Conservation (phyloP, 2,113 vertebrate species). For the Perca schrenkii region DNA sequence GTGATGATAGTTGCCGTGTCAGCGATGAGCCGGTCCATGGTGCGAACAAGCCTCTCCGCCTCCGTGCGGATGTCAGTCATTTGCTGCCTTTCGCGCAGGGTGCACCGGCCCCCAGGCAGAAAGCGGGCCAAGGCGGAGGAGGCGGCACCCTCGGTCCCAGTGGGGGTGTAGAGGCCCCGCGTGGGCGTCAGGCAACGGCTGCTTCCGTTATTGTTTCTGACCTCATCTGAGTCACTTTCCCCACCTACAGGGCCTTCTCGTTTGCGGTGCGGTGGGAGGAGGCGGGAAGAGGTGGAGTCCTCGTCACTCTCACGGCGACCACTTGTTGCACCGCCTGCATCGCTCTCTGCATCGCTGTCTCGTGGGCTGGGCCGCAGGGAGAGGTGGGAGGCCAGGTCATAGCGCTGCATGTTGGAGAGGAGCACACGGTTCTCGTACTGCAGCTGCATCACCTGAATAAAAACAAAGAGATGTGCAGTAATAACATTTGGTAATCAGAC, state of each 20-base stretch:
- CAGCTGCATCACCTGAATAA: slow-evolving; percentile 93
- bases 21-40: slow-evolving; percentile 95
- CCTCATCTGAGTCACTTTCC: slow-evolving; percentile 96
- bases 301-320: slow-evolving; percentile 94
- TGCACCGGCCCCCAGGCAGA: slow-evolving; percentile 82
- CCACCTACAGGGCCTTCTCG: slow-evolving; percentile 95
- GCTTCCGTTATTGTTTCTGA: slow-evolving; percentile 84
- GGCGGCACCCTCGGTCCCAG: slow-evolving; percentile 87
- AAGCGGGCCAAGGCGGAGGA: slow-evolving; percentile 84
- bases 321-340: slow-evolving; percentile 85
- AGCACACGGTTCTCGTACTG: slow-evolving; percentile 98
- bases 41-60: slow-evolving; percentile 93
- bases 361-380: slow-evolving; percentile 91
- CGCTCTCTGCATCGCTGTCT: slow-evolving; percentile 93
- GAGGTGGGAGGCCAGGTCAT: slow-evolving; percentile 93
- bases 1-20: slow-evolving; percentile 95
- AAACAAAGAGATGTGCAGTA: background rate
- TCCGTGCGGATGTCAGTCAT: slow-evolving; percentile 96
- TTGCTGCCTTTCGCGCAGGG: slow-evolving; percentile 91
- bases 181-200: slow-evolving; percentile 91
- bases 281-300: slow-evolving; percentile 86
- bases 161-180: slow-evolving; percentile 87
- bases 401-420: slow-evolving; percentile 97
- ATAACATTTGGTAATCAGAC: background rate
- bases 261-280: slow-evolving; percentile 94